Conservation (phyloP, 2,113 vertebrate genomes). For the Polypterus bichir region DNA sequence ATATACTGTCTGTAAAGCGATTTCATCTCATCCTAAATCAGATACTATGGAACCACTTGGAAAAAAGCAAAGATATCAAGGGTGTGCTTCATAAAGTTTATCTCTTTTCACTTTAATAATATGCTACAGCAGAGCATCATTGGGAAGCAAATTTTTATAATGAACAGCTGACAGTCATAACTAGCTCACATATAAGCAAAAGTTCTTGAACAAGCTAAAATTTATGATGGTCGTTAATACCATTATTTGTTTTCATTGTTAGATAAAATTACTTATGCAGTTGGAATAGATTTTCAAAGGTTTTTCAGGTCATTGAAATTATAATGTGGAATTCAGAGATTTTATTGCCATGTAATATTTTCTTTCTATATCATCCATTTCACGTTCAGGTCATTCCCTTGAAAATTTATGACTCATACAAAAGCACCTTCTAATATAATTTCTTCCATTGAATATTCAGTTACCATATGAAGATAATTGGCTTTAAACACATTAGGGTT, state of each 20-base stretch:
- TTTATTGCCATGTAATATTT: slow-evolving; percentile 3
- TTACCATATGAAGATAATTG: too few relatives aligned
- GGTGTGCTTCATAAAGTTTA: too few relatives aligned
- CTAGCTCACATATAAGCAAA: too few relatives aligned
- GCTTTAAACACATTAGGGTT: too few relatives aligned
- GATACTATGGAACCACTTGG: not conserved
- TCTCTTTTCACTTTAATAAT: too few relatives aligned
- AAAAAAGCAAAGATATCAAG: too few relatives aligned
- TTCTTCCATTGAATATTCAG: too few relatives aligned
- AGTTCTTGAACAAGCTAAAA: not conserved
- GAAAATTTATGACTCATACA: slow-evolving; percentile 4
- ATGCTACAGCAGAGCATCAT: too few relatives aligned
- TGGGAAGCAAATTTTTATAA: too few relatives aligned
- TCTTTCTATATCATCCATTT: not conserved
- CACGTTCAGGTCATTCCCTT: slow-evolving; percentile 3
- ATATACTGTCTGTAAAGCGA: not conserved
- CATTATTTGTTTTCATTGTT: not conserved
- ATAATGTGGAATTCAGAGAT: not conserved
- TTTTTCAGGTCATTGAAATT: slow-evolving; percentile 1
- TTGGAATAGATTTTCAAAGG: not conserved
- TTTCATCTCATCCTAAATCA: not conserved
- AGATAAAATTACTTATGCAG: slow-evolving; percentile 1
- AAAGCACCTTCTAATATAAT: not conserved
- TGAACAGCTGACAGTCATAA: too few relatives aligned
- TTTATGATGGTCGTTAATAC: not conserved